Conservation (phyloP, 1,140 invertebrate genomes). For the Calephelis virginiensis region DNA sequence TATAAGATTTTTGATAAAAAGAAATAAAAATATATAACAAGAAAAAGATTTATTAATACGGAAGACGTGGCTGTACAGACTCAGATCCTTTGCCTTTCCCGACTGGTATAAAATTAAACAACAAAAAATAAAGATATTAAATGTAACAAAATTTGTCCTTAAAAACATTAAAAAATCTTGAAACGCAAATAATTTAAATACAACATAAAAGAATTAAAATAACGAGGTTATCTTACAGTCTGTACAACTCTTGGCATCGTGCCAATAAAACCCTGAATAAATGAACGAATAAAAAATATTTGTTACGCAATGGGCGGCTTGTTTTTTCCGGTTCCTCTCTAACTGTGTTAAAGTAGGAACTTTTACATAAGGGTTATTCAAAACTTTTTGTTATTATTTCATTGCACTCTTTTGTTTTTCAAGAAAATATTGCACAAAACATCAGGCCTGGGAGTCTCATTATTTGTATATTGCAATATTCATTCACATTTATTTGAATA, state of each 20-base stretch:
- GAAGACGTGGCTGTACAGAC: no score
- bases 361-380: not conserved
- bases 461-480: no score
- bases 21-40: no score
- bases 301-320: constrained; percentile 33
- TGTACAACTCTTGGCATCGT: constrained; percentile 32
- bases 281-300: constrained; percentile 42
- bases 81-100: no score
- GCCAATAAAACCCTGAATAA: constrained; percentile 36
- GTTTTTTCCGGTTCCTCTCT: constrained; percentile 20
- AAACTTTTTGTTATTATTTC: not conserved
- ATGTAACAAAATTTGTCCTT: no score
- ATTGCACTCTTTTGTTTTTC: not conserved
- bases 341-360: not conserved
- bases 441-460: no score
- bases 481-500: no score
- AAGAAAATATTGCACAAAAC: not conserved
- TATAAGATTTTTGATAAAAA: no score
- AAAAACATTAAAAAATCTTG: no score
- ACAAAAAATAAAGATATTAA: no score
- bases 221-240: constrained; percentile 1
- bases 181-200: not conserved
- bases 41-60: no score
- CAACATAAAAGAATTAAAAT: not conserved
- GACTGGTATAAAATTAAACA: no score